A percentile compares a stretch with the other conserved stretches of the same genome.
phyloP scores from a whole-genome alignment of 2,797 vertebrate species.

The Anolis apletophallus region DNA sequence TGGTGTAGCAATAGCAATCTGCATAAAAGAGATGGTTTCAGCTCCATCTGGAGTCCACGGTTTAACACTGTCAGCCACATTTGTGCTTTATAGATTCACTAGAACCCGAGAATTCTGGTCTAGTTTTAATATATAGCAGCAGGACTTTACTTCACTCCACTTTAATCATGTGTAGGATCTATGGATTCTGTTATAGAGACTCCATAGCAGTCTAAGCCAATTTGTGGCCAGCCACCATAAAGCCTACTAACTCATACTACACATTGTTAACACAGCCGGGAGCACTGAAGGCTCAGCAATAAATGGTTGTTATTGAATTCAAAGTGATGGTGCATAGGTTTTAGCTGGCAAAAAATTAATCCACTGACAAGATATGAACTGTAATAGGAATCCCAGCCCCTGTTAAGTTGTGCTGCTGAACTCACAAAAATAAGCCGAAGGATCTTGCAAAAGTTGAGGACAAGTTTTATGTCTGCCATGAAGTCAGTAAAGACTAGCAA shows the following conservation, averaged over 20 bases:
- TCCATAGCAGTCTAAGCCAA: background rate
- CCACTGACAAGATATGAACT: background rate
- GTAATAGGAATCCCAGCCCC: background rate
- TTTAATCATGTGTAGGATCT: background rate
- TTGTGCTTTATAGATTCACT: background rate
- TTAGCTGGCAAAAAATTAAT: background rate
- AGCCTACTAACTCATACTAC: conserved; percentile 4
- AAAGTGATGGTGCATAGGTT: background rate
- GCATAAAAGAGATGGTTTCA: background rate
- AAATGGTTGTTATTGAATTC: background rate
- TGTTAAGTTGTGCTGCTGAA: background rate
- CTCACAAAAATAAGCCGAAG: background rate
- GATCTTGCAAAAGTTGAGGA: background rate
- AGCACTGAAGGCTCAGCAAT: background rate
- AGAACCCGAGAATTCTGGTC: background rate
- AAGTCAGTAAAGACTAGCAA: background rate
- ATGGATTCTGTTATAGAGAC: background rate
- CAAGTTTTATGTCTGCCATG: background rate
- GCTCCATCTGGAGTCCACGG: background rate
- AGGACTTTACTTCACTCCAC: background rate
- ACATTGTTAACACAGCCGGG: background rate
- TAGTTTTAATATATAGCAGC: background rate
- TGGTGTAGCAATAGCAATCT: background rate
- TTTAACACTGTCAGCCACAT: background rate
- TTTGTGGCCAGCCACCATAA: conserved; percentile 2